These are phyloP conservation scores for Leptopilina drosophilae DNA, from an alignment of 2,888 invertebrate species.

Conservation along the genomic window DNA sequence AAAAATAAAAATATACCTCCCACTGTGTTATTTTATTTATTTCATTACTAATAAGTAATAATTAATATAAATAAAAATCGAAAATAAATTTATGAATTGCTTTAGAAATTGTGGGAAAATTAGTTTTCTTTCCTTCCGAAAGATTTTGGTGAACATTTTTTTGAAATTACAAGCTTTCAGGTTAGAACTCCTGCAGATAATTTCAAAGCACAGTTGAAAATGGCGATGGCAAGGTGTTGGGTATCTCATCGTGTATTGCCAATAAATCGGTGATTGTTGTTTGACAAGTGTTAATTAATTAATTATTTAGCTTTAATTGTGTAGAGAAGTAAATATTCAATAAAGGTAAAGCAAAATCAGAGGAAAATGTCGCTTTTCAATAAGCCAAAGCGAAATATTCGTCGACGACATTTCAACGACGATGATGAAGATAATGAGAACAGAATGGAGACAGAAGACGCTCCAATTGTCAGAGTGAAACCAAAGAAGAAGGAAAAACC, in stretches of 20 bases:
- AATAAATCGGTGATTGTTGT: constrained; percentile 25
- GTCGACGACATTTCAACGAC: constrained; percentile 85
- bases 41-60: too few relatives aligned
- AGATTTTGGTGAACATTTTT: too few relatives aligned
- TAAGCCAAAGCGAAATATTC: constrained; percentile 91
- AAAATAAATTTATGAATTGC: too few relatives aligned
- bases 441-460: constrained; percentile 78
- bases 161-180: neutral
- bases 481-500: constrained; percentile 78
- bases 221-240: constrained; percentile 13
- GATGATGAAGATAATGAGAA: constrained; percentile 83
- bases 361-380: constrained; percentile 87
- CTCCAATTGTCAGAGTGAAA: constrained; percentile 77
- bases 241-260: neutral
- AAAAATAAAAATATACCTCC: too few relatives aligned
- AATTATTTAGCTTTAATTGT: neutral
- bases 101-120: too few relatives aligned
- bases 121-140: too few relatives aligned
- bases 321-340: neutral
- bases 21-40: too few relatives aligned
- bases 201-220: neutral
- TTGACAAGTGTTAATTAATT: neutral
- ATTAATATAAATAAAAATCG: too few relatives aligned
- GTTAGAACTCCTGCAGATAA: neutral
- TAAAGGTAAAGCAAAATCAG: neutral